Conservation (phyloP, 2,113 vertebrate species). For the Cyprinodon tularosa region DNA sequence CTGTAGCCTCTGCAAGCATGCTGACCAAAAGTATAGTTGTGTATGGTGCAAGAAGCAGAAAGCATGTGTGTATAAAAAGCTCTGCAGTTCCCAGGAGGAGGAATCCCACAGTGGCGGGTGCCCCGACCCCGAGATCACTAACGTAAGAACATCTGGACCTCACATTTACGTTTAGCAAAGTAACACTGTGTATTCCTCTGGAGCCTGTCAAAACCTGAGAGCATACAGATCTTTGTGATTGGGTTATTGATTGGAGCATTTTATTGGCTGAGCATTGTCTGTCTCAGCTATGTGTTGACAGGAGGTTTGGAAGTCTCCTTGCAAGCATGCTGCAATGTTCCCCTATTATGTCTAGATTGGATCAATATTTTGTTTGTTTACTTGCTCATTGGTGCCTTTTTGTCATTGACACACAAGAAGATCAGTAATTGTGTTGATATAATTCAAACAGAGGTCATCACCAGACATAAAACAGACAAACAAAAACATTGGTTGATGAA, state of each 20-base stretch:
- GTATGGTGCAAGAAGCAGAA: slow-evolving; percentile 86
- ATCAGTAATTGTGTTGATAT: slow-evolving; percentile 24
- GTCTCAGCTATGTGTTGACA: slow-evolving; percentile 1
- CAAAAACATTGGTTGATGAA: neutral
- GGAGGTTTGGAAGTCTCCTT: slow-evolving; percentile 52
- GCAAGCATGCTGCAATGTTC: slow-evolving; percentile 20
- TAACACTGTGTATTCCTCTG: neutral
- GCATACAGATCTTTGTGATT: slow-evolving; percentile 22
- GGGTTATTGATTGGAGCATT: slow-evolving; percentile 30
- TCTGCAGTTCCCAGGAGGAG: slow-evolving; percentile 73
- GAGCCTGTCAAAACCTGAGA: slow-evolving; percentile 25
- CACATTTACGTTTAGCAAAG: slow-evolving; percentile 10
- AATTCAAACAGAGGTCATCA: slow-evolving; percentile 24
- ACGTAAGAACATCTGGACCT: slow-evolving; percentile 77
- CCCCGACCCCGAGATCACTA: slow-evolving; percentile 86
- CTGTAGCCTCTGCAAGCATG: slow-evolving; percentile 91
- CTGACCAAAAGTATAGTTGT: slow-evolving; percentile 80
- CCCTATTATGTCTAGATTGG: slow-evolving; percentile 25
- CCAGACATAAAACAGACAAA: neutral
- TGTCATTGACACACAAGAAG: slow-evolving; percentile 59
- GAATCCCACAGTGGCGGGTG: slow-evolving; percentile 65
- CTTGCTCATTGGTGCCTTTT: slow-evolving; percentile 51
- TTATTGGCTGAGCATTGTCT: slow-evolving; percentile 3
- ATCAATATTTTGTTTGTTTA: slow-evolving; percentile 55
- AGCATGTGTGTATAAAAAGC: slow-evolving; percentile 84